A percentile compares a stretch with the other conserved stretches of the same genome.
Evolutionary conservation across 2,113 vertebrate species (phyloP).

Genomic region (Rhinogobius similis): DNA sequence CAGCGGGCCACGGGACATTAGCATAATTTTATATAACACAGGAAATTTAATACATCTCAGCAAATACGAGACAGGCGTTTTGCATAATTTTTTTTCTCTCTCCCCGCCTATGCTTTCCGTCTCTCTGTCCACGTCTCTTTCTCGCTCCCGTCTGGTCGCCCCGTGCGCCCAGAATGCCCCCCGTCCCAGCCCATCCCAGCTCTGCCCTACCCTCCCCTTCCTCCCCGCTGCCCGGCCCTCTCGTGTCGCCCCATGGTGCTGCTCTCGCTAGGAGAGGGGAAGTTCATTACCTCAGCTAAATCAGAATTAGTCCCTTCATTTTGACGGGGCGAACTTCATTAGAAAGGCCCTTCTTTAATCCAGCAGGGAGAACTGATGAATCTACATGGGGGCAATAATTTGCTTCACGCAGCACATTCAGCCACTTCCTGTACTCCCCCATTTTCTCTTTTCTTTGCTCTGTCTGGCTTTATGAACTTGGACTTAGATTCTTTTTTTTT

Average conservation of each 20-base stretch:
- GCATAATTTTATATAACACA: slow-evolving; percentile 99
- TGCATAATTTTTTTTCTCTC: slow-evolving; percentile 88
- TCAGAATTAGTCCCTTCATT: slow-evolving; percentile 99
- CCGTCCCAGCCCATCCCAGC: slow-evolving; percentile 17
- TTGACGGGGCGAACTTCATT: slow-evolving; percentile 99
- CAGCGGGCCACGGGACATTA: slow-evolving; percentile 98
- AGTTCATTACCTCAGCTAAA: slow-evolving; percentile 99
- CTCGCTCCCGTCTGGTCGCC: slow-evolving; percentile 56
- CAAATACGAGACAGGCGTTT: slow-evolving; percentile 97
- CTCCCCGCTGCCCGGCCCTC: slow-evolving; percentile 77
- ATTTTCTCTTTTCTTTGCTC: slow-evolving; percentile 38
- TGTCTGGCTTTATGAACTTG: slow-evolving; percentile 81
- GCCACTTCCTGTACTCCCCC: slow-evolving; percentile 78
- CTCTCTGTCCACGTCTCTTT: slow-evolving; percentile 54
- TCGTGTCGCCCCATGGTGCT: slow-evolving; percentile 94
- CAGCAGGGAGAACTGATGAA: slow-evolving; percentile 98
- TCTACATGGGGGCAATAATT: slow-evolving; percentile 96
- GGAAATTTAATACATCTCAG: slow-evolving; percentile 99
- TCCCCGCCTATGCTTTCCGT: slow-evolving; percentile 23
- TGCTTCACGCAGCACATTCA: slow-evolving; percentile 93
- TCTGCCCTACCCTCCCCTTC: slow-evolving; percentile 67
- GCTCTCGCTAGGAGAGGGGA: slow-evolving; percentile 98
- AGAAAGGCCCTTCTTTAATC: slow-evolving; percentile 98
- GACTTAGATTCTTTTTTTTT: slow-evolving; percentile 77
- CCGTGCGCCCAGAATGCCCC: slow-evolving; percentile 44